Evolutionary conservation across 2,797 vertebrate genomes (phyloP), one percentile per base, ranked within the genome.

Genomic region (Diceros bicornis): DNA sequence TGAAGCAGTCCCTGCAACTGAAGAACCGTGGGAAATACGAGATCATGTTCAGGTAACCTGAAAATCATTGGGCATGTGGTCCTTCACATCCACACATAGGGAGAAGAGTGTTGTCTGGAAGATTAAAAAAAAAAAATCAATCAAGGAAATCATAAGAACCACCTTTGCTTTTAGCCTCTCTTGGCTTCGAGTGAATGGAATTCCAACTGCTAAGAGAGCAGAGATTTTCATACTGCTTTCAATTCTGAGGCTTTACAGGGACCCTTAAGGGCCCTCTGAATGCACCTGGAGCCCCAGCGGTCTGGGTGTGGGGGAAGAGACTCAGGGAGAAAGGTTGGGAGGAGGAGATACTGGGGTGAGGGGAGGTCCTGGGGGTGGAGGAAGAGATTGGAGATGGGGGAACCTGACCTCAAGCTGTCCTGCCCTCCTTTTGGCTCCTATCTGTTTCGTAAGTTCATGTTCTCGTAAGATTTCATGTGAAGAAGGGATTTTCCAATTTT

Each of bases 11-110:
- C 11, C 97, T 99, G 78, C 99, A 93, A 57, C 75, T 99, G 96
- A 99, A 99, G 98, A 99, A 99, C 98, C 99, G 99, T 96, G 99
- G 99, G 74, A 99, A 99, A 98, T 99, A 99, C 1, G 98, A 99
- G 96, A 99, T 99, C 71, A 96, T 97, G 0, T 99, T 99, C 99
- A 99, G 98, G 99, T 99, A 98, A 98, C 37, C 61, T 7, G 44
- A 75, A 55, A n/a, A 66, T 23, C 7, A 6, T 12, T 0, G 0
- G 52, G 25, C 41, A 5, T 4, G 5, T 2, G 25, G 21, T 69
- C 3, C 0, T 41, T 62, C 57, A 21, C 7, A 7, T 47, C 13
- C 32, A 27, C 9, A n/a, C 13, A 0, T 5, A 3, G 47, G 0
- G 3, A 84, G 18, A 72, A 77, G 41, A 34, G 5, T 32, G 0